Evolutionary conservation across 2,888 invertebrate species (phyloP), one percentile per base, ranked within the genome.

Genomic region (Biston stratarius): DNA sequence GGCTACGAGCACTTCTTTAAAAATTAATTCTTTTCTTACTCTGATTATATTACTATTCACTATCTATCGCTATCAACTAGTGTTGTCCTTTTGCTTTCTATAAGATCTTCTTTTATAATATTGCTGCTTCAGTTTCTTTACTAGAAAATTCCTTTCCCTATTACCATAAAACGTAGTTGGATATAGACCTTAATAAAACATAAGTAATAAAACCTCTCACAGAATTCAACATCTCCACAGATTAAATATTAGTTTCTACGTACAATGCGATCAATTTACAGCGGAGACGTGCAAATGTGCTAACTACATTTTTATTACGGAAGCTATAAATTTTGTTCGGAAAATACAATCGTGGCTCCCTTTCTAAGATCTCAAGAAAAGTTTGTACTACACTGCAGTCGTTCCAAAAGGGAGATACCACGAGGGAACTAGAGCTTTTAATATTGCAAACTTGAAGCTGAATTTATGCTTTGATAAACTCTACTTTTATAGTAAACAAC

Each of bases 361-460:
- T 53, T 36, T n/a, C 10, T 40, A 11, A 14, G 38, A 34, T 47
- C 49, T 56, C 24, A 40, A 34, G 15, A 52, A 14, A 38, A 14
- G 0, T 14, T 24, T 38, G 52, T 12, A 14, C 38, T 56, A 48
- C 47, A 45, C 65, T 48, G 42, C 38, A 40, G 42, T 7, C 33
- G 65, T 63, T 67, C 63, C 62, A 64, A 67, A n/a, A 64, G 53
- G 42, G 55, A 63, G 52, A 61, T 56, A 59, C 36, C 42, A 45
- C 62, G 10, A 12, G 55, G 48, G 62, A 64, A 60, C 61, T 55
- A 56, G 60, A 52, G 65, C 58, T 70, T 61, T 66, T 66, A 66
- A 66, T 70, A 69, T 58, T 66, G 52, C 63, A 58, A 59, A 42
- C 55, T 65, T 47, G 59, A 64, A 68, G 56, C 65, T 53, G 63